Evolutionary conservation across 2,888 invertebrate genomes (phyloP).

Genomic region (Beris chalybata): DNA sequence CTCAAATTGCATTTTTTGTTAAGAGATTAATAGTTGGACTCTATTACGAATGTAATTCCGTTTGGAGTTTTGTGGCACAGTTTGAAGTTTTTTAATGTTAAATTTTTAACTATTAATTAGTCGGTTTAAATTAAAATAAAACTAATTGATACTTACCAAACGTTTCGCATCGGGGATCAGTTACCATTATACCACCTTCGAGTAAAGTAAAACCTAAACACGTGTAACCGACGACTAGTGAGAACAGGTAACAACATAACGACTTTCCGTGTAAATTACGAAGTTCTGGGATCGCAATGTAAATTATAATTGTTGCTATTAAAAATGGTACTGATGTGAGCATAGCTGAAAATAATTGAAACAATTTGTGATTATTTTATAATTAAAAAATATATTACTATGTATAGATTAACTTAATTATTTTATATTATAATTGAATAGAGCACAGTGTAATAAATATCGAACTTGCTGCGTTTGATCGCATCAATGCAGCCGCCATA

Average conservation of each 20-base stretch:
- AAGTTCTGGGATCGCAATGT: conserved; percentile 70
- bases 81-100: neutral
- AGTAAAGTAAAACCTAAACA: conserved; percentile 56
- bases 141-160: conserved; percentile 41
- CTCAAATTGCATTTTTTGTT: too few relatives aligned
- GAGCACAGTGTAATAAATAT: neutral
- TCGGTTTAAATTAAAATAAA: too few relatives aligned
- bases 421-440: too few relatives aligned
- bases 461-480: too few relatives aligned
- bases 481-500: too few relatives aligned
- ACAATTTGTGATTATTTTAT: too few relatives aligned
- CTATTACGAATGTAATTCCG: too few relatives aligned
- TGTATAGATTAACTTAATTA: too few relatives aligned
- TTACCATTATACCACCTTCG: conserved; percentile 38
- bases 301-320: conserved; percentile 70
- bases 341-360: conserved; percentile 60
- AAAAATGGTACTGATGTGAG: conserved; percentile 74
- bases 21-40: too few relatives aligned
- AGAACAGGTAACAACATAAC: conserved; percentile 72
- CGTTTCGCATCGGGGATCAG: conserved; percentile 43
- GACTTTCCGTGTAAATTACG: conserved; percentile 77
- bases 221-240: conserved; percentile 66
- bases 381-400: too few relatives aligned
- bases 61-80: neutral
- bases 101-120: too few relatives aligned